These are phyloP conservation scores for Nemoura dubitans DNA, from an alignment of 2,888 invertebrate species.

Conservation along the genomic window DNA sequence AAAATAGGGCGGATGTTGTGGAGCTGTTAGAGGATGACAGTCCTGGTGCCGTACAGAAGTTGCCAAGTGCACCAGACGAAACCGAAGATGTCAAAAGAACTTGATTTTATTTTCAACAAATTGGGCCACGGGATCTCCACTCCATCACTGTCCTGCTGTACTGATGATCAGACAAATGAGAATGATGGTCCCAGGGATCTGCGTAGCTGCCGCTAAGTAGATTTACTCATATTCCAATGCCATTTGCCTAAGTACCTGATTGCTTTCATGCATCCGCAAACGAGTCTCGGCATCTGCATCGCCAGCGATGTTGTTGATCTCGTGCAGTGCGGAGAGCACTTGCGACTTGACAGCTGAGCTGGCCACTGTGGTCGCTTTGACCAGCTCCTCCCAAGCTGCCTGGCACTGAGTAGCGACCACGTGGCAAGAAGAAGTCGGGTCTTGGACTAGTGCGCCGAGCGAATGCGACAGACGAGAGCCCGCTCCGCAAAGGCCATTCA, in stretches of 20 bases:
- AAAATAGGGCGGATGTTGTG: no score
- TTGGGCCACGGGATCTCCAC: no score
- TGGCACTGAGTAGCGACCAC: conserved; percentile 60
- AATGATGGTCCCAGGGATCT: no score
- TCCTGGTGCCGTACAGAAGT: no score
- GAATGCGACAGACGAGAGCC: conserved; percentile 71
- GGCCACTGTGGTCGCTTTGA: conserved; percentile 69
- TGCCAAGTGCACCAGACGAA: no score
- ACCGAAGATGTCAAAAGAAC: no score
- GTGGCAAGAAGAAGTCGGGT: conserved; percentile 50
- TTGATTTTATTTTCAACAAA: no score
- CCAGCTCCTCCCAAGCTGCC: conserved; percentile 72
- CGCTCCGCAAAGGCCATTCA: conserved; percentile 71
- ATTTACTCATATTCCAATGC: no score
- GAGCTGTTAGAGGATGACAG: no score
- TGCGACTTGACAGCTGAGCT: conserved; percentile 72
- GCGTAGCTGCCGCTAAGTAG: no score
- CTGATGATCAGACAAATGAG: not conserved
- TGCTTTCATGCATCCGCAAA: conserved; percentile 60
- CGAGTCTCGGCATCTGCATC: conserved; percentile 62
- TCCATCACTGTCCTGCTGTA: no score
- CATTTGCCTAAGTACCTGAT: conserved; percentile 59
- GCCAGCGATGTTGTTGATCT: conserved; percentile 60
- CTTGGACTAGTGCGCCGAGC: conserved; percentile 62
- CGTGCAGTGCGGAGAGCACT: conserved; percentile 69